These are phyloP conservation scores for Charanyca ferruginea DNA, from an alignment of 2,888 invertebrate genomes.

Conservation along the genomic window DNA sequence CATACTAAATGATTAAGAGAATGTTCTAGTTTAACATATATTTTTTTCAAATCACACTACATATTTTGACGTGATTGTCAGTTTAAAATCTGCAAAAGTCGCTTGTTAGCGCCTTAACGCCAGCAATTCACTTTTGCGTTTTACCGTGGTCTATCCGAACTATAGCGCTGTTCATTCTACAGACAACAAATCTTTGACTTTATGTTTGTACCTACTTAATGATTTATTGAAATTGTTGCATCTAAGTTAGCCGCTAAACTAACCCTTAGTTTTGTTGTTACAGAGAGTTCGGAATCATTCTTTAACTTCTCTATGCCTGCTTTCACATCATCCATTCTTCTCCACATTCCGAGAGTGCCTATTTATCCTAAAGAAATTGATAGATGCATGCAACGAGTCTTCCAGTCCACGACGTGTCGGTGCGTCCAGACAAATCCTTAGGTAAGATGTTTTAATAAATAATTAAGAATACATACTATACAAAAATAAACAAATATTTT, in stretches of 20 bases:
- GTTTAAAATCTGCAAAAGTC: too few species aligned
- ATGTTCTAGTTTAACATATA: too few species aligned
- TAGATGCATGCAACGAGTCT: conserved; percentile 99
- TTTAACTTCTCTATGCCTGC: conserved; percentile 98
- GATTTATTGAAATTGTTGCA: neutral
- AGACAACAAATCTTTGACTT: neutral
- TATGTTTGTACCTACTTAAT: neutral
- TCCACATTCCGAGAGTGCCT: conserved; percentile 99
- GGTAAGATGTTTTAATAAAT: conserved; percentile 88
- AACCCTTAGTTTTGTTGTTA: conserved; percentile 70
- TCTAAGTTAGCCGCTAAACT: neutral
- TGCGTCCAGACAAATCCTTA: conserved; percentile 96
- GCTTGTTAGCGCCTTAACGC: too few species aligned
- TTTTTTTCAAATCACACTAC: too few species aligned
- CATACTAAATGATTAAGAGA: too few species aligned
- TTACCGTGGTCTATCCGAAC: neutral
- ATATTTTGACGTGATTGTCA: too few species aligned
- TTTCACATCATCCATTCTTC: conserved; percentile 99
- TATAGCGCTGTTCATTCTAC: neutral
- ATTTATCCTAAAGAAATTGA: conserved; percentile 98
- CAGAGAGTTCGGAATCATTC: conserved; percentile 97
- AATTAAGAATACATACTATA: neutral
- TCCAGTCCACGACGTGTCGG: conserved; percentile 97
- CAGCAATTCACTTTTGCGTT: neutral
- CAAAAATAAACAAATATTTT: conserved; percentile 1